Percentiles rank a stretch among this genome's conserved stretches.
phyloP scores from a whole-genome alignment of 2,797 vertebrate genomes.

The Eulemur rubriventer region DNA sequence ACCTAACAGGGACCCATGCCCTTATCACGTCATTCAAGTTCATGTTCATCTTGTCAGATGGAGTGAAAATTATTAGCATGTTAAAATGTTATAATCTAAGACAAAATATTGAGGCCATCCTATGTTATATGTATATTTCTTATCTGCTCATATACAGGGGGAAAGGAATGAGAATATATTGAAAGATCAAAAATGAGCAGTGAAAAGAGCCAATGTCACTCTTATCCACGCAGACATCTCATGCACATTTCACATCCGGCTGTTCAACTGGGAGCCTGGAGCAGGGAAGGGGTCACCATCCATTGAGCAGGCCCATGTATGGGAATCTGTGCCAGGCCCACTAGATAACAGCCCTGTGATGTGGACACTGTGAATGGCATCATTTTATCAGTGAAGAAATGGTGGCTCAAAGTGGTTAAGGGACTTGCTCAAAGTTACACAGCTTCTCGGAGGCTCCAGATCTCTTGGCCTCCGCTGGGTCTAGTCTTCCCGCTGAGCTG shows the following conservation, averaged over 20 bases:
- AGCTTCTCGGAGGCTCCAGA: not conserved
- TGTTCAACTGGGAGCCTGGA: not conserved
- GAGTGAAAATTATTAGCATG: not conserved
- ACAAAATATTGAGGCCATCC: not conserved
- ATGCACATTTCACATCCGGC: fast-evolving
- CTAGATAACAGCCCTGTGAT: no score
- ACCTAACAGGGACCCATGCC: not conserved
- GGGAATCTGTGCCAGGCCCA: not conserved
- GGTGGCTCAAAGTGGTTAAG: not conserved
- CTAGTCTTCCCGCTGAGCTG: not conserved
- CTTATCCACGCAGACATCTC: not conserved
- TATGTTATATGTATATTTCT: not conserved
- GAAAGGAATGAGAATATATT: not conserved
- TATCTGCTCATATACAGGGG: no score
- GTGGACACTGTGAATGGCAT: not conserved
- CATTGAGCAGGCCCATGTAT: fast-evolving
- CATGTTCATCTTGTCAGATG: not conserved
- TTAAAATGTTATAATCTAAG: not conserved
- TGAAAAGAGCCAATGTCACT: not conserved
- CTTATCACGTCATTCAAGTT: not conserved
- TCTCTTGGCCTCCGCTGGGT: not conserved
- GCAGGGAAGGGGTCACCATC: not conserved
- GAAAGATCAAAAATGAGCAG: not conserved
- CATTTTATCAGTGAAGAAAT: not conserved
- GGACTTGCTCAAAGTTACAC: no score